Evolutionary conservation across 2,888 invertebrate genomes (phyloP), one percentile per base, ranked within the genome.

Genomic region (Meteorus colon): DNA sequence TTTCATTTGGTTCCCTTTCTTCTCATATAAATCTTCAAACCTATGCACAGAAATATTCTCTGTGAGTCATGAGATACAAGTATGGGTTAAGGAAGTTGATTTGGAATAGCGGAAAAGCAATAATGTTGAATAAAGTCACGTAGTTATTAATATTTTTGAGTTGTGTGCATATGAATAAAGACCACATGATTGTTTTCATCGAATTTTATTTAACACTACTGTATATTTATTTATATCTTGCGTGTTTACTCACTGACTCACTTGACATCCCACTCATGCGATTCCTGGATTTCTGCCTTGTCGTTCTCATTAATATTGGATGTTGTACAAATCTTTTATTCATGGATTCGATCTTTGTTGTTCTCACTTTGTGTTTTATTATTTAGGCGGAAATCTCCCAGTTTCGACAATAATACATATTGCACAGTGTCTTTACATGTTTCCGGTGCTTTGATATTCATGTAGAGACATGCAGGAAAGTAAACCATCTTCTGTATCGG

Each of bases 281-380:
- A 24, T 45, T 31, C 2, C 31, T 31, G 27, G 34, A 73, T 65
- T 65, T 60, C 19, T 60, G 10, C 16, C 24, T 55, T 19, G 41
- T 59, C 16, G 45, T 51, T 75, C 59, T 75, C 78, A 78, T 78
- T 81, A 77, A 77, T 82, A 84, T 84, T 81, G 81, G 81, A 77
- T 68, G 41, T 55, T 65, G 62, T 41, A 27, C 48, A 71, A 72
- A 81, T 83, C 81, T 84, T 83, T 83, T 81, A 84, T 83, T 80
- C 84, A 84, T 83, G 77, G 78, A 79, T 77, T 77, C 76, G 73
- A 71, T 75, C 55, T n/a, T 55, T 8, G 55, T 77, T 78, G 78
- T 79, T 77, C 76, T 80, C 76, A 73, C 80, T 81, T 75, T 78
- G 37, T 72, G 75, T 75, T 73, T 75, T 55, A 77, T 78, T 73